A percentile compares a stretch with the other conserved stretches of the same genome.
Conservation (phyloP, 2,888 invertebrate species). For the Dryobota labecula region DNA sequence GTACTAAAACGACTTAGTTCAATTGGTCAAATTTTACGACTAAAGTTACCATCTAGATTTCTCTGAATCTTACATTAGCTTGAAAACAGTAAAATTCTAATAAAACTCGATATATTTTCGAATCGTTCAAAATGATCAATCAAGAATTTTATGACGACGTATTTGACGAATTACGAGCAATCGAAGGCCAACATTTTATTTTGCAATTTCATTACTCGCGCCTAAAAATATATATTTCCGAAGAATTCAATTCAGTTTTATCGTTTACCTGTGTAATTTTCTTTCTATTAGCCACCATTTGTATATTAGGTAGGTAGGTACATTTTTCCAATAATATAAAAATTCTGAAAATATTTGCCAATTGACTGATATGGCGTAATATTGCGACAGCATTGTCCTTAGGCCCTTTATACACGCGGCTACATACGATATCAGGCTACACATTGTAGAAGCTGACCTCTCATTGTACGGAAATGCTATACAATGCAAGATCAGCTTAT, state of each 20-base stretch:
- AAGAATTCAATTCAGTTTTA: conserved; percentile 33
- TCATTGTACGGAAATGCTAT: no score
- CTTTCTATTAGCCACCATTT: neutral
- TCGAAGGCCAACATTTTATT: conserved; percentile 33
- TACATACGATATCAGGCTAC: no score
- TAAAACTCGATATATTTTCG: conserved; percentile 42
- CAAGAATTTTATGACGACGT: conserved; percentile 36
- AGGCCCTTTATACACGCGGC: no score
- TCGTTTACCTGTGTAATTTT: conserved; percentile 17
- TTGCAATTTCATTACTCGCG: conserved; percentile 30
- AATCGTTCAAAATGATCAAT: conserved; percentile 41
- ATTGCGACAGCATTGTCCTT: neutral
- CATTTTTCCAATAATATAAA: neutral
- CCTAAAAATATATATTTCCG: conserved; percentile 20
- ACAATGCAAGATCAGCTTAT: no score
- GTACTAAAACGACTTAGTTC: neutral
- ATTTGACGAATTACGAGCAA: conserved; percentile 45
- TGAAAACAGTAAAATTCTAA: conserved; percentile 30
- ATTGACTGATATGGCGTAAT: no score
- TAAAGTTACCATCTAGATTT: neutral
- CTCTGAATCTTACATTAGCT: conserved; percentile 20
- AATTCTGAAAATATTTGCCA: neutral
- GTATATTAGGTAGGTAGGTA: neutral
- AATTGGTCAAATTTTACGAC: conserved; percentile 20
- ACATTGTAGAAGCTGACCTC: no score